Percentiles rank a stretch among this genome's conserved stretches.
phyloP scores from a whole-genome alignment of 2,797 vertebrate genomes.

The Astyanax mexicanus region DNA sequence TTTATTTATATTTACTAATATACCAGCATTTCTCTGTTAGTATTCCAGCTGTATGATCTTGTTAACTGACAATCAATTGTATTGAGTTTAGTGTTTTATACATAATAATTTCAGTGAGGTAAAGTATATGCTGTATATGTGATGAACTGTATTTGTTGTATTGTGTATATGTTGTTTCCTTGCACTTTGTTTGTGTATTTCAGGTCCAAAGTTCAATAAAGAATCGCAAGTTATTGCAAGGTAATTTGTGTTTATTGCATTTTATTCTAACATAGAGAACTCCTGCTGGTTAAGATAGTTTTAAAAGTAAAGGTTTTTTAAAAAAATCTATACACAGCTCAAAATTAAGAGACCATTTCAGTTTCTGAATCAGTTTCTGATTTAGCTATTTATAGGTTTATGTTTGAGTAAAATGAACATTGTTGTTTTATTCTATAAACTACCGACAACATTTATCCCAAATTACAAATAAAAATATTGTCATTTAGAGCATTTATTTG shows the following conservation, averaged over 20 bases:
- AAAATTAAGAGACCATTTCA: no score
- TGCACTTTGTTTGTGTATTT: not conserved
- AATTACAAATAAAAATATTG: no score
- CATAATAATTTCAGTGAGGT: not conserved
- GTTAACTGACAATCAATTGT: constrained; percentile 19
- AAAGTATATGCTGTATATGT: not conserved
- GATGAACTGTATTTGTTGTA: not conserved
- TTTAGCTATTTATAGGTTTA: no score
- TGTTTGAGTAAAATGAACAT: no score
- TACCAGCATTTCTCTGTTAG: not conserved
- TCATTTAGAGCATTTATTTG: no score
- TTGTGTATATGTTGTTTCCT: not conserved
- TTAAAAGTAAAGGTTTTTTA: no score
- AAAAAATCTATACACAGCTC: no score
- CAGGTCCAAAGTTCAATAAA: not conserved
- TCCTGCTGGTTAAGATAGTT: not conserved
- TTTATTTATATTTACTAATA: not conserved
- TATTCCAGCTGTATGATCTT: not conserved
- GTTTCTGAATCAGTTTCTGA: no score
- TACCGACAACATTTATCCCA: no score
- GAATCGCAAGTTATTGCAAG: not conserved
- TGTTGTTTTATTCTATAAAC: no score
- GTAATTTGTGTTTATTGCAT: not conserved
- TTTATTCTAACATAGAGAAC: not conserved
- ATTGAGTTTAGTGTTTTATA: not conserved